These are phyloP conservation scores for Typhlichthys eigenmanni DNA, from an alignment of 2,797 vertebrate species.

Conservation along the genomic window DNA sequence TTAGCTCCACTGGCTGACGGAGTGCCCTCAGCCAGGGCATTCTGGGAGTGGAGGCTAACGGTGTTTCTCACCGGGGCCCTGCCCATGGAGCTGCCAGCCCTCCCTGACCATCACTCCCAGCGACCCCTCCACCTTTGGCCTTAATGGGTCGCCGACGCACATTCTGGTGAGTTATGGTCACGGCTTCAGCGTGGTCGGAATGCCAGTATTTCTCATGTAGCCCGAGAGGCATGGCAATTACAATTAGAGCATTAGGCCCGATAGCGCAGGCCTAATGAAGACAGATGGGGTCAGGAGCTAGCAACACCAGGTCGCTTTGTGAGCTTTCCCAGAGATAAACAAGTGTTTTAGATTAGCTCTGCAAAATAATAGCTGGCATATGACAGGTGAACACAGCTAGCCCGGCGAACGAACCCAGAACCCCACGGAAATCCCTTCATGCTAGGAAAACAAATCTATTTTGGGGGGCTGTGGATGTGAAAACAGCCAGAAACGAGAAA, in stretches of 20 bases:
- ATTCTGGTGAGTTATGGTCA: conserved; percentile 50
- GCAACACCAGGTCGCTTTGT: conserved; percentile 41
- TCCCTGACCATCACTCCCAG: conserved; percentile 11
- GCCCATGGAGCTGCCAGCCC: conserved; percentile 44
- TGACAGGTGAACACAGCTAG: conserved; percentile 46
- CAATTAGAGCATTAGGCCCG: conserved; percentile 55
- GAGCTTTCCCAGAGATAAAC: conserved; percentile 44
- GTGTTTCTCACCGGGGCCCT: conserved; percentile 59
- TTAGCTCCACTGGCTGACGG: conserved; percentile 36
- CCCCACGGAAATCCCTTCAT: conserved; percentile 14
- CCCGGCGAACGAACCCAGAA: no score
- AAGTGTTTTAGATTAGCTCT: conserved; percentile 35
- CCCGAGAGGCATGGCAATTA: conserved; percentile 59
- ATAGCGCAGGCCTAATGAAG: conserved; percentile 68
- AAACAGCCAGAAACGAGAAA: conserved; percentile 39
- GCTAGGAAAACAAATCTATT: conserved; percentile 28
- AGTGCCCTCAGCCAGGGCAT: conserved; percentile 44
- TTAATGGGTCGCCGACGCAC: conserved; percentile 25
- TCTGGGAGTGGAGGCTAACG: conserved; percentile 55
- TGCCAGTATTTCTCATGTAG: conserved; percentile 60
- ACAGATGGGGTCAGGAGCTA: conserved; percentile 61
- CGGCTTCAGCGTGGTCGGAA: conserved; percentile 24
- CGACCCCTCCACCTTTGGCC: conserved; percentile 59
- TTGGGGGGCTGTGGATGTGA: conserved; percentile 33
- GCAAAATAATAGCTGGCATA: conserved; percentile 31